A percentile compares a stretch with the other conserved stretches of the same genome.
phyloP scores from a whole-genome alignment of 2,888 invertebrate genomes.

The Himalopsyche anomala region DNA sequence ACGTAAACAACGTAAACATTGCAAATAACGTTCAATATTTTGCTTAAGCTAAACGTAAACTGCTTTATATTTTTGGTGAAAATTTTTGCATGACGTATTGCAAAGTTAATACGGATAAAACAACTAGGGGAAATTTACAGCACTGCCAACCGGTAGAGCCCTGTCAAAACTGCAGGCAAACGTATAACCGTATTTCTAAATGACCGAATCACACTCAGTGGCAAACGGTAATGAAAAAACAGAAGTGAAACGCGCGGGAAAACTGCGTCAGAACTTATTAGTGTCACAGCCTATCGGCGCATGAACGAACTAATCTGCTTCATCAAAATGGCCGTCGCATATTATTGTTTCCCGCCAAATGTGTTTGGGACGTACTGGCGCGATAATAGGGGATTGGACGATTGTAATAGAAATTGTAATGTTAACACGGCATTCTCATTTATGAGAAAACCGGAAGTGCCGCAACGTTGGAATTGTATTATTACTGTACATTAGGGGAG shows the following conservation, averaged over 20 bases:
- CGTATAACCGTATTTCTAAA: no score
- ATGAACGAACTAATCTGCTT: slow-evolving; percentile 27
- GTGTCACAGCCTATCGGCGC: slow-evolving; percentile 39
- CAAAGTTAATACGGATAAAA: no score
- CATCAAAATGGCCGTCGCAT: slow-evolving; percentile 14
- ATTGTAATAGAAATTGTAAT: slow-evolving; percentile 42
- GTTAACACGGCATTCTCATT: slow-evolving; percentile 31
- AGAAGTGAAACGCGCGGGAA: slow-evolving; percentile 19
- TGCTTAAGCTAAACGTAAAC: no score
- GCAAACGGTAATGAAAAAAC: background rate
- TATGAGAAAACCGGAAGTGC: slow-evolving; percentile 37
- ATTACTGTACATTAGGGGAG: slow-evolving; percentile 16
- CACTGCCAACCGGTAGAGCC: no score
- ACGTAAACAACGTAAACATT: no score
- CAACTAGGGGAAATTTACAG: no score
- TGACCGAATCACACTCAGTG: background rate
- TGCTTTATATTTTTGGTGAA: no score
- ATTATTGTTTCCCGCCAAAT: slow-evolving; percentile 38
- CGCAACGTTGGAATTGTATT: background rate
- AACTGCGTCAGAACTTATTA: slow-evolving; percentile 14
- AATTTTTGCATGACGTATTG: no score
- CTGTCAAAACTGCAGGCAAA: no score
- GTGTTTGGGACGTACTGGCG: slow-evolving; percentile 1
- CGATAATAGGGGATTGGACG: slow-evolving; percentile 18
- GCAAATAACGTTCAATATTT: no score